These are phyloP conservation scores for Phyllostomus hastatus DNA, from an alignment of 2,113 vertebrate genomes.

Conservation along the genomic window DNA sequence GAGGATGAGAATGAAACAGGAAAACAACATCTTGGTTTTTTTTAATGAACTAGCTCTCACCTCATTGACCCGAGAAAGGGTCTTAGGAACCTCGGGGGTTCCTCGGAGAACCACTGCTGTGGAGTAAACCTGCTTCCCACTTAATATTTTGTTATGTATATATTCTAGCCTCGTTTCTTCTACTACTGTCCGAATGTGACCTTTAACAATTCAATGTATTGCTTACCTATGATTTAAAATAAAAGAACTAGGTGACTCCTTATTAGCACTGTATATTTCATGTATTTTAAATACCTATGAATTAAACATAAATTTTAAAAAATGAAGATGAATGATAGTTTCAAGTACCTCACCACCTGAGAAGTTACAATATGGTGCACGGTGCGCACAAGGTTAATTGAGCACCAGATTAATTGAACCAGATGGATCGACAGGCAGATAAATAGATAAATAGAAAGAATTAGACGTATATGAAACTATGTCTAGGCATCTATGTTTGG, in stretches of 20 bases:
- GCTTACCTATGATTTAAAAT: constrained; percentile 6
- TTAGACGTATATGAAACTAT: not conserved
- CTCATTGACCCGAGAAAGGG: not conserved
- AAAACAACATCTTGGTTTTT: not conserved
- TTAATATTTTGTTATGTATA: not conserved
- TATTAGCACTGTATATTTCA: not conserved
- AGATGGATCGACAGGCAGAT: not conserved
- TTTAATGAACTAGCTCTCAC: not conserved
- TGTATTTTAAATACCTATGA: not conserved
- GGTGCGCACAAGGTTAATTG: no score
- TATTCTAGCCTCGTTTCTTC: not conserved
- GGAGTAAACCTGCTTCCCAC: not conserved
- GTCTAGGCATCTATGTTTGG: not conserved
- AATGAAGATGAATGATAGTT: not conserved
- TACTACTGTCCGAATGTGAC: not conserved
- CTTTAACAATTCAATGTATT: not conserved
- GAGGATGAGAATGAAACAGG: not conserved
- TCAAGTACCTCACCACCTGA: not conserved
- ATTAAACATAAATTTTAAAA: not conserved
- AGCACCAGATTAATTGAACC: not conserved
- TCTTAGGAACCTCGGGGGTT: not conserved
- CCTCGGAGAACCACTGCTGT: not conserved
- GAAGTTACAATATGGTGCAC: not conserved
- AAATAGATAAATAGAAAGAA: not conserved
- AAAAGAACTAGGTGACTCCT: not conserved